Percentiles rank a stretch among this genome's conserved stretches.
Evolutionary conservation across 1,140 invertebrate genomes (phyloP).

Genomic region (Xylocopa sonorina): DNA sequence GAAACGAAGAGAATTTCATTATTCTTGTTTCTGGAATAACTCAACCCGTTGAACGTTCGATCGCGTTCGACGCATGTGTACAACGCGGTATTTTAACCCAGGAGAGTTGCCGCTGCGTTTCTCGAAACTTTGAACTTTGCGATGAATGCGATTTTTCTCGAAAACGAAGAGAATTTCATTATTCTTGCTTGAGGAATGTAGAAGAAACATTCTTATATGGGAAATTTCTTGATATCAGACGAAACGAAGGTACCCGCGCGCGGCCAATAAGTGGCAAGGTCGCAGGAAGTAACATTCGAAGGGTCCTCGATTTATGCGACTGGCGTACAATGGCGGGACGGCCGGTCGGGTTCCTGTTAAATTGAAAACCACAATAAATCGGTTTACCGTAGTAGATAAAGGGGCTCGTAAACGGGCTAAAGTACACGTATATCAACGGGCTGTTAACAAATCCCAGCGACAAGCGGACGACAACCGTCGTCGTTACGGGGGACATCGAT

Average conservation of each 20-base stretch:
- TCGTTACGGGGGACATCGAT: conserved; percentile 45
- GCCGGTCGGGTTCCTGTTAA: background rate
- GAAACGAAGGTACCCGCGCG: background rate
- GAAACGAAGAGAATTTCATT: no score
- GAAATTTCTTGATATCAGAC: no score
- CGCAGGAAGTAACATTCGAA: background rate
- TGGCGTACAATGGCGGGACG: background rate
- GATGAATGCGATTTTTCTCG: no score
- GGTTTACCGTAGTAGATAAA: conserved; percentile 32
- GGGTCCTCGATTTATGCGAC: background rate
- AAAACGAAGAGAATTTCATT: no score
- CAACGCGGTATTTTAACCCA: no score
- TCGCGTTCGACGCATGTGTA: no score
- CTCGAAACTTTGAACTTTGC: no score
- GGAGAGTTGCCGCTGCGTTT: no score
- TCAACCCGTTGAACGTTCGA: no score
- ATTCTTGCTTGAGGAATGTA: no score
- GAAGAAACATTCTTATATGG: no score
- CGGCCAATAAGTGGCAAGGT: background rate
- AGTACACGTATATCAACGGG: conserved; percentile 10
- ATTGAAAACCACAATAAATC: conserved; percentile 36
- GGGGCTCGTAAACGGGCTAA: conserved; percentile 8
- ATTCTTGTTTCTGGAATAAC: no score
- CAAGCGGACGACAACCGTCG: conserved; percentile 12
- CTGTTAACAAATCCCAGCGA: conserved; percentile 42